Base-by-base conservation (phyloP, 2,888 invertebrate species). In the Leucoma salicis region DNA sequence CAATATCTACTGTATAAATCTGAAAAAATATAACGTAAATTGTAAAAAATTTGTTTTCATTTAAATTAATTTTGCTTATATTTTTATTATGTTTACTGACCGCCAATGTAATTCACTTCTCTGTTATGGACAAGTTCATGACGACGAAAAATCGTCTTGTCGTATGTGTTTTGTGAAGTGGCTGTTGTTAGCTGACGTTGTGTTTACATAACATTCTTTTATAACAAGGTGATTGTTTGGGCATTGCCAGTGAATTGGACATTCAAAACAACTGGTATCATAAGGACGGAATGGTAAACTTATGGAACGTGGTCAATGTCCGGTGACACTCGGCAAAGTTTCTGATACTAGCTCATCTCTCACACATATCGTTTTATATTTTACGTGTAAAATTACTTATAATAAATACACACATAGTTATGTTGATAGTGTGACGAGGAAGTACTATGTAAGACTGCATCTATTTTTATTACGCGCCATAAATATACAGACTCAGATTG, bases 151-250 rank as follows among this genome's bases (percentile, higher is more conserved):
- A 63, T 52, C 62, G 55, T 56, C 55, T 63, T 72, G 67, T 68
- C 65, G 44, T 57, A 57, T 55, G 53, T 80, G 78, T 79, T 80
- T 72, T 69, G 66, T 60, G 64, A 68, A 62, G 38, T 57, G 56
- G 48, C 53, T 46, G 39, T 36, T 57, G 55, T 52, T 62, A 54
- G 57, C 48, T 46, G 46, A 40, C 41, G 28, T 24, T 74, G 75
- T 84, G 81, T 85, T 84, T 81, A 80, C 74, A 84, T 76, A 82
- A 80, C 75, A 78, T 61, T 58, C 60, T 53, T 57, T 54, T 63
- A 63, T 58, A 73, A 77, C 77, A 74, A 47, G 47, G 44, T 64
- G 59, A 80, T 84, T 86, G 85, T 85, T 82, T 72, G 68, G 45
- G 55, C 59, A 55, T 56, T 53, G 52, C 54, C 49, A 49, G 54